Conservation (phyloP, 2,113 vertebrate species). For the Coryphaenoides rupestris region DNA sequence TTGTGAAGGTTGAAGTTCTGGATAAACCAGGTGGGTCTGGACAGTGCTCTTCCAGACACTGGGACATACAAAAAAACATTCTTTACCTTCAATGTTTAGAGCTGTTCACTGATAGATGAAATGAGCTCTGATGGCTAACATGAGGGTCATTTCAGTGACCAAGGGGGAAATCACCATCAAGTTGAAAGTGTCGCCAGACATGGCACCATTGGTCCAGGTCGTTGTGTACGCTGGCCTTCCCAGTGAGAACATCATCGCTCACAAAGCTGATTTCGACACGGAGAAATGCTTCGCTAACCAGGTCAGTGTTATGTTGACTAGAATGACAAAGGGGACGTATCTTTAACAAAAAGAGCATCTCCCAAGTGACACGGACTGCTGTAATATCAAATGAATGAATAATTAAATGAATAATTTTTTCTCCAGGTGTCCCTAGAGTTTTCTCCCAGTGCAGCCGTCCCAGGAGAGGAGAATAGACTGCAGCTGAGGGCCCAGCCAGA, state of each 20-base stretch:
- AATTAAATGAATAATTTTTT: not conserved
- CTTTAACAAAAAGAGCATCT: too few relatives aligned
- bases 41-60: too few relatives aligned
- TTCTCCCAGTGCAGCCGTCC: slow-evolving; percentile 60
- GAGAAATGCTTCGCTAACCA: slow-evolving; percentile 82
- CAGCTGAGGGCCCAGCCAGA: slow-evolving; percentile 65
- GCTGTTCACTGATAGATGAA: too few relatives aligned
- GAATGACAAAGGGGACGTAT: not conserved
- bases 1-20: slow-evolving; percentile 50
- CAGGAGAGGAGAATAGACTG: slow-evolving; percentile 62
- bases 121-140: not conserved
- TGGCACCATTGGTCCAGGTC: slow-evolving; percentile 65
- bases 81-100: too few relatives aligned
- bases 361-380: too few relatives aligned
- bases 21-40: slow-evolving; percentile 17
- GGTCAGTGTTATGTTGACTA: slow-evolving; percentile 56
- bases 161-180: slow-evolving; percentile 68
- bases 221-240: slow-evolving; percentile 78
- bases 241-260: slow-evolving; percentile 71
- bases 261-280: slow-evolving; percentile 63
- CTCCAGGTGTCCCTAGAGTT: slow-evolving; percentile 68
- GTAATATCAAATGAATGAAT: not conserved
- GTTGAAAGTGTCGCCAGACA: slow-evolving; percentile 59
- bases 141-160: slow-evolving; percentile 44
- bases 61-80: too few relatives aligned